Evolutionary conservation across 2,888 invertebrate species (phyloP).

Genomic region (Chymomyza caudatula): DNA sequence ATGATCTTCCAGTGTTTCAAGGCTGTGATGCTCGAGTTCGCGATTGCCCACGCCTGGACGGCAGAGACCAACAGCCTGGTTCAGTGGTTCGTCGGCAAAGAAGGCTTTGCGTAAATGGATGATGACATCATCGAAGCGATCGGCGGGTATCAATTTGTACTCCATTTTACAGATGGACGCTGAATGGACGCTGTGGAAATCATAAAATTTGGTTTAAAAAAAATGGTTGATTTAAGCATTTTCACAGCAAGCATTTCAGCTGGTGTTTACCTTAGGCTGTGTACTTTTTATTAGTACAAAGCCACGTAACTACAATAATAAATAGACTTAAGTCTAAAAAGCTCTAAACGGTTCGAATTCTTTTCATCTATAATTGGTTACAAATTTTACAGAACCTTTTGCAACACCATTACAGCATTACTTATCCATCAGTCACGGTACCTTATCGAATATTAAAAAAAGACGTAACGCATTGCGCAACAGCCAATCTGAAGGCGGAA

Average conservation of each 20-base stretch:
- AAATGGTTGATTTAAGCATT: background rate
- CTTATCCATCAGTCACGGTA: too few relatives aligned
- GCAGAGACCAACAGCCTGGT: constrained; percentile 87
- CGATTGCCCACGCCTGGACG: constrained; percentile 83
- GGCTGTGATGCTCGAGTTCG: constrained; percentile 86
- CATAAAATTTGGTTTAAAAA: background rate
- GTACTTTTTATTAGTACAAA: too few relatives aligned
- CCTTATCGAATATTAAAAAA: too few relatives aligned
- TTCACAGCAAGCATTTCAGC: too few relatives aligned
- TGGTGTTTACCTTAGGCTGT: background rate
- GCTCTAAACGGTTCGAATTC: too few relatives aligned
- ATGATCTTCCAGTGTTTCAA: constrained; percentile 85
- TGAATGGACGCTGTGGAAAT: background rate
- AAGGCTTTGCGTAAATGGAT: constrained; percentile 85
- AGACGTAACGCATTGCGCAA: too few relatives aligned
- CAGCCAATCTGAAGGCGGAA: too few relatives aligned
- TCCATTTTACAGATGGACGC: constrained; percentile 61
- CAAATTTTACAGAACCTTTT: too few relatives aligned
- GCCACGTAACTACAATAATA: too few relatives aligned
- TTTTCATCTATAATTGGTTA: too few relatives aligned
- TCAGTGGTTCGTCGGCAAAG: constrained; percentile 91
- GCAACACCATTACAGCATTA: too few relatives aligned
- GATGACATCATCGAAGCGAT: constrained; percentile 82
- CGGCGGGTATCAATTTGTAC: constrained; percentile 70
- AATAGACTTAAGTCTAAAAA: too few relatives aligned